phyloP scores from a whole-genome alignment of 1,140 invertebrate genomes.

The Megalopta genalis region DNA sequence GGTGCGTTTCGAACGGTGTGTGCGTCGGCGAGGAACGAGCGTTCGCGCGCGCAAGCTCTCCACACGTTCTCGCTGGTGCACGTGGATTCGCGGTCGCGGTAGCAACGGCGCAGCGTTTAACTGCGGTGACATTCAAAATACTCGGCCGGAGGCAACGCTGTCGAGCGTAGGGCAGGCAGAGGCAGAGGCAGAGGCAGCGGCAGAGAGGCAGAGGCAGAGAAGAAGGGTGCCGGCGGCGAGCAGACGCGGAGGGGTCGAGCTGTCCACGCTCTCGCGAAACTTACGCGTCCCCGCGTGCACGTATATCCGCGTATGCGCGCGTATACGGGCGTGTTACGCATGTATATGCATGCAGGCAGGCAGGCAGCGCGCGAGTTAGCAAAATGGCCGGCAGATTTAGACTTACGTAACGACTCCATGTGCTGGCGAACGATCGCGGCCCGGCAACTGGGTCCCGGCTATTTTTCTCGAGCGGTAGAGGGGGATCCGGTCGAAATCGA shows the following conservation, averaged over 20 bases:
- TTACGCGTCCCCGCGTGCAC: neutral
- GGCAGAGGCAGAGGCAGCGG: conserved; percentile 1
- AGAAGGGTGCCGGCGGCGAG: conserved; percentile 43
- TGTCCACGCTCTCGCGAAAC: no score
- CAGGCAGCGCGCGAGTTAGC: conserved; percentile 60
- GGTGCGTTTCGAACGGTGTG: neutral
- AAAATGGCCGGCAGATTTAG: conserved; percentile 79
- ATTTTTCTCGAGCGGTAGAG: conserved; percentile 35
- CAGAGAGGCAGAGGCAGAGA: conserved; percentile 17
- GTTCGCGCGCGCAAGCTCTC: neutral
- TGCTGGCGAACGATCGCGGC: conserved; percentile 57
- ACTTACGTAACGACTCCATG: conserved; percentile 72
- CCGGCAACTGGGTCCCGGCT: conserved; percentile 63
- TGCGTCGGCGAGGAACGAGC: neutral
- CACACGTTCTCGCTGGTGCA: neutral
- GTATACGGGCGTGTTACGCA: neutral
- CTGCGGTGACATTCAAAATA: conserved; percentile 70
- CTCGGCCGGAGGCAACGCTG: conserved; percentile 40
- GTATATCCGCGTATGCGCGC: neutral
- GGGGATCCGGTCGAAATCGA: neutral
- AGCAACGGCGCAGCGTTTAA: conserved; percentile 51
- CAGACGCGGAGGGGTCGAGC: conserved; percentile 56
- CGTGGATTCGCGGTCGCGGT: conserved; percentile 28
- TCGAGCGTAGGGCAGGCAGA: neutral
- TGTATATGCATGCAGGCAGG: neutral